phyloP scores from a whole-genome alignment of 2,888 invertebrate species.

The Erynnis tages region DNA sequence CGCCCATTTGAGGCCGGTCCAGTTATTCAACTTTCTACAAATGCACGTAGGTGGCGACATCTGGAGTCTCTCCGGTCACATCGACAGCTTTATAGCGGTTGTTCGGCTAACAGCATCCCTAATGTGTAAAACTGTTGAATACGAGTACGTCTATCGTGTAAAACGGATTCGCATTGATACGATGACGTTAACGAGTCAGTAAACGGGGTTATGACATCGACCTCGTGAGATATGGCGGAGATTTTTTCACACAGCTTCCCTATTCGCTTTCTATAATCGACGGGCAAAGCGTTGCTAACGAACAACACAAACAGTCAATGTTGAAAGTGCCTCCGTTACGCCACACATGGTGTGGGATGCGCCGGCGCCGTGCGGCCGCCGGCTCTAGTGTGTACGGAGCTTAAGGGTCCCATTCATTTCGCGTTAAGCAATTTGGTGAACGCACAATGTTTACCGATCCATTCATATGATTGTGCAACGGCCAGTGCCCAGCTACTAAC shows the following conservation, averaged over 20 bases:
- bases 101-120: constrained; percentile 24
- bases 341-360: constrained; percentile 78
- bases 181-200: constrained; percentile 42
- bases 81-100: constrained; percentile 43
- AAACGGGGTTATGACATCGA: constrained; percentile 46
- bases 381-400: constrained; percentile 56
- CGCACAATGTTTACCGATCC: constrained; percentile 70
- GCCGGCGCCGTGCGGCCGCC: constrained; percentile 64
- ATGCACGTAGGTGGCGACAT: constrained; percentile 63
- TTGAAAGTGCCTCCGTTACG: constrained; percentile 77
- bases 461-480: constrained; percentile 70
- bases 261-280: constrained; percentile 68
- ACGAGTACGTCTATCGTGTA: no score
- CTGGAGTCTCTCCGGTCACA: constrained; percentile 44
- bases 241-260: constrained; percentile 41
- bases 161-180: constrained; percentile 36
- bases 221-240: constrained; percentile 38
- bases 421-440: constrained; percentile 77
- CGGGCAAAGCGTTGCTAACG: constrained; percentile 65
- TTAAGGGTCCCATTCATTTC: constrained; percentile 76
- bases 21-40: constrained; percentile 78
- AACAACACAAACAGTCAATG: constrained; percentile 66
- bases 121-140: constrained; percentile 15
- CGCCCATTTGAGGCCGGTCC: constrained; percentile 62
- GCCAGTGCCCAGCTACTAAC: constrained; percentile 49